Percentiles rank a stretch among this genome's conserved stretches.
Evolutionary conservation across 1,140 invertebrate genomes (phyloP).

Genomic region (Papilio glaucus): DNA sequence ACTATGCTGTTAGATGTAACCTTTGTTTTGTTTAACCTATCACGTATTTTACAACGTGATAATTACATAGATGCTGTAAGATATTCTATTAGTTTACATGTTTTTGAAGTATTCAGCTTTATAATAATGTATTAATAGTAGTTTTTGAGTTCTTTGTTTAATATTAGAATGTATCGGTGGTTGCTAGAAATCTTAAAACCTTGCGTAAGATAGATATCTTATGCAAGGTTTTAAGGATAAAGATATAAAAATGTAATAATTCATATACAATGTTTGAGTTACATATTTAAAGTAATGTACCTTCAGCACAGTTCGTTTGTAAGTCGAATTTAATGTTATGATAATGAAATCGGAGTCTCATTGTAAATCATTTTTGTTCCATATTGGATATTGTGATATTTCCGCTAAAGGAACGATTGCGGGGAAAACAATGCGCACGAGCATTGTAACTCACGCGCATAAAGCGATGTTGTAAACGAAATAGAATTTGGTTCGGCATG

Average conservation of each 20-base stretch:
- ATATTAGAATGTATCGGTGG: background rate
- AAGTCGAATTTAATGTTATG: slow-evolving; percentile 28
- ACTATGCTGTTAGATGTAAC: slow-evolving; percentile 26
- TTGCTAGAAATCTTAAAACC: background rate
- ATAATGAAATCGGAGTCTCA: slow-evolving; percentile 30
- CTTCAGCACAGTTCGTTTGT: background rate
- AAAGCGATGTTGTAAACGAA: slow-evolving; percentile 73
- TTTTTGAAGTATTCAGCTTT: too few species aligned
- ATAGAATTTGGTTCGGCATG: slow-evolving; percentile 73
- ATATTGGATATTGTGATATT: slow-evolving; percentile 45
- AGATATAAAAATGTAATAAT: too few species aligned
- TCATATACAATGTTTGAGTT: background rate
- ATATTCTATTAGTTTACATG: slow-evolving; percentile 4
- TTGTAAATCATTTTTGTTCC: slow-evolving; percentile 38
- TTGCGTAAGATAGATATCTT: too few species aligned
- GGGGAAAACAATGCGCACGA: slow-evolving; percentile 55
- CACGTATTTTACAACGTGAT: slow-evolving; percentile 33
- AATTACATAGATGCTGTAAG: slow-evolving; percentile 32
- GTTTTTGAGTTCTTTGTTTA: too few species aligned
- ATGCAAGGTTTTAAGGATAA: too few species aligned
- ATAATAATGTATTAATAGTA: too few species aligned
- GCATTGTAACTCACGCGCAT: slow-evolving; percentile 68
- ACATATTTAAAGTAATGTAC: background rate
- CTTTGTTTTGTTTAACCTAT: slow-evolving; percentile 32
- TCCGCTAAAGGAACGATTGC: slow-evolving; percentile 39